phyloP scores from a whole-genome alignment of 2,797 vertebrate genomes.

The Heliangelus exortis region DNA sequence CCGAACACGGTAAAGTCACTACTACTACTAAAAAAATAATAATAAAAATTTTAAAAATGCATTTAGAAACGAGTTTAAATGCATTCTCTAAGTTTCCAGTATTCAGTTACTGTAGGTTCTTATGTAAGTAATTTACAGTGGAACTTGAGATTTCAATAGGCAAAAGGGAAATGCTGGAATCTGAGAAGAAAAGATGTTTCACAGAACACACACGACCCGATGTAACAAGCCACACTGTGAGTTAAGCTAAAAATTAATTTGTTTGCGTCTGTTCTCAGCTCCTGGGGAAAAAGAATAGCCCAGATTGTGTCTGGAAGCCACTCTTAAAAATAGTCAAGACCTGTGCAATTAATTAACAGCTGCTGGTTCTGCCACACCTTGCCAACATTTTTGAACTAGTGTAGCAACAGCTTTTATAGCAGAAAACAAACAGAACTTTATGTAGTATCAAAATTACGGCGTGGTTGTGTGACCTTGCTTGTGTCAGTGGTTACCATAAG shows the following conservation, averaged over 20 bases:
- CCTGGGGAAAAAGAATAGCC: background rate
- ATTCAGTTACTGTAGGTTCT: background rate
- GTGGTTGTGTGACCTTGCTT: background rate
- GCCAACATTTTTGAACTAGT: background rate
- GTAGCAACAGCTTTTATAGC: background rate
- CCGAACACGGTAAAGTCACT: background rate
- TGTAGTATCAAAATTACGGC: background rate
- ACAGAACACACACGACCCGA: fast-evolving
- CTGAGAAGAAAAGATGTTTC: background rate
- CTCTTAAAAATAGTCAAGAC: background rate
- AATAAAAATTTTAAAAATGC: fast-evolving
- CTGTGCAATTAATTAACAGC: background rate
- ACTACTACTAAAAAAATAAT: background rate
- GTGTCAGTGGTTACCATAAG: background rate
- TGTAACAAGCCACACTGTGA: background rate
- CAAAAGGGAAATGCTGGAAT: background rate
- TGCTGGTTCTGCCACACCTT: background rate
- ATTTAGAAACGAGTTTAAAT: background rate
- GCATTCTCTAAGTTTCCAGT: background rate
- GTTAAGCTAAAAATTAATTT: background rate
- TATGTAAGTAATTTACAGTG: background rate
- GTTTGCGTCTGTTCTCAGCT: background rate
- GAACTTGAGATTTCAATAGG: background rate
- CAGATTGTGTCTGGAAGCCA: background rate
- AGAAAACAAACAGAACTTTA: background rate